Evolutionary conservation across 2,113 vertebrate species (phyloP).

Genomic region (Psittacus erithacus): DNA sequence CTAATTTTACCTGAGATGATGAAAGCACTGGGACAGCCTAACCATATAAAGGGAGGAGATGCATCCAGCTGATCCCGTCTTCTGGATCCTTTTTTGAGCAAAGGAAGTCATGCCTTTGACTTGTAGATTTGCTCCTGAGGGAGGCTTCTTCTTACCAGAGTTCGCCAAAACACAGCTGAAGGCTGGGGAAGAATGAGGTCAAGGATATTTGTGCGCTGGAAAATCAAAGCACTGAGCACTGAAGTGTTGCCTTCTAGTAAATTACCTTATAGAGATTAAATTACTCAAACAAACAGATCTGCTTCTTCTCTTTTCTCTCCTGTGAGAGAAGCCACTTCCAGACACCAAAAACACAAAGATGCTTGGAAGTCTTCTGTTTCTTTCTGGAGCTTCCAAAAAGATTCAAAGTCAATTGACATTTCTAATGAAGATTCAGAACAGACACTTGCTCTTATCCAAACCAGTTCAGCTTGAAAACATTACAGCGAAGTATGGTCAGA

Average conservation of each 20-base stretch:
- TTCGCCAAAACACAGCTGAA: neutral
- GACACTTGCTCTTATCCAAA: constrained; percentile 5
- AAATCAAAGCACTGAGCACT: neutral
- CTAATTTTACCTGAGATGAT: constrained; percentile 53
- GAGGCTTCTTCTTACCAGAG: neutral
- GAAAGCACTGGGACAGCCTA: neutral
- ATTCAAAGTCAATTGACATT: constrained; percentile 46
- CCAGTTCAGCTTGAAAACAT: constrained; percentile 55
- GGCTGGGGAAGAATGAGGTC: neutral
- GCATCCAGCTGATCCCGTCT: neutral
- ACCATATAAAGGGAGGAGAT: neutral
- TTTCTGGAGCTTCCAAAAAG: constrained; percentile 48
- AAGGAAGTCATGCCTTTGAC: neutral
- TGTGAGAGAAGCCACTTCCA: constrained; percentile 23
- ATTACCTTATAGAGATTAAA: constrained; percentile 26
- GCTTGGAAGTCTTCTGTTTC: constrained; percentile 5
- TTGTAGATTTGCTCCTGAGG: neutral
- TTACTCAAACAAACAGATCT: constrained; percentile 18
- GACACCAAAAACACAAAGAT: constrained; percentile 12
- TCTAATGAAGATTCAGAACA: constrained; percentile 50
- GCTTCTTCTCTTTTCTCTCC: constrained; percentile 37
- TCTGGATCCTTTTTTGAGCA: neutral
- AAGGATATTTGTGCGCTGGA: neutral
- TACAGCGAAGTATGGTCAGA: neutral
- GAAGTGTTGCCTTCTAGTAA: constrained; percentile 2